Evolutionary conservation across 92 coral and sea anemone genomes (phyloP).

Genomic region (Siderastrea siderea): DNA sequence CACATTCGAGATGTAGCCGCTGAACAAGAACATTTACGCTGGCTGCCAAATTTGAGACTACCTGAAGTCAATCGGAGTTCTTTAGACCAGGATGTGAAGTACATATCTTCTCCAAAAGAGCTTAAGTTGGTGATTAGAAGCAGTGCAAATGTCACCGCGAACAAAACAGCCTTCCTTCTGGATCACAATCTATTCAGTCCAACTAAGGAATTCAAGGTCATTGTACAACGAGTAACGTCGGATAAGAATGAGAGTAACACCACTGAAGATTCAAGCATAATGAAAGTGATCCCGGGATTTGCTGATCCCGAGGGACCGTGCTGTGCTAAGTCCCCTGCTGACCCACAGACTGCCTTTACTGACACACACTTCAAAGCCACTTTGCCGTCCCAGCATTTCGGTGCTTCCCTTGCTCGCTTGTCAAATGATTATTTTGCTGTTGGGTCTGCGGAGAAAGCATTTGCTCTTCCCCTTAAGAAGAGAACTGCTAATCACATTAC

Average conservation of each 20-base stretch:
- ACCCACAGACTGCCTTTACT: slow-evolving; percentile 52
- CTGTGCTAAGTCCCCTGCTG: slow-evolving; percentile 71
- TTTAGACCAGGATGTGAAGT: slow-evolving; percentile 70
- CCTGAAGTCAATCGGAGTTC: slow-evolving; percentile 71
- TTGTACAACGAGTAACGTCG: slow-evolving; percentile 84
- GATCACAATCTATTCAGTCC: slow-evolving; percentile 79
- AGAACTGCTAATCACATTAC: slow-evolving; percentile 47
- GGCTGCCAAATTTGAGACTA: slow-evolving; percentile 82
- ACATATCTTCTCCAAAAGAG: slow-evolving; percentile 80
- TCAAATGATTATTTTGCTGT: slow-evolving; percentile 73
- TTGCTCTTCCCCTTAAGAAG: slow-evolving; percentile 65
- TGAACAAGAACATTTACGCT: slow-evolving; percentile 81
- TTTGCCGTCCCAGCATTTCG: slow-evolving; percentile 70
- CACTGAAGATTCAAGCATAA: slow-evolving; percentile 72
- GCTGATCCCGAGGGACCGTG: slow-evolving; percentile 88
- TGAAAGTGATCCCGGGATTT: slow-evolving; percentile 81
- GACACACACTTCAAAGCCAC: slow-evolving; percentile 91
- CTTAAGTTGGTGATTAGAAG: slow-evolving; percentile 62
- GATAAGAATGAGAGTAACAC: slow-evolving; percentile 87
- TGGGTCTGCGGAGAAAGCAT: slow-evolving; percentile 71
- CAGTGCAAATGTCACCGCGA: slow-evolving; percentile 30
- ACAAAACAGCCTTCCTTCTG: slow-evolving; percentile 55
- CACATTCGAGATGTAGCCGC: slow-evolving; percentile 71
- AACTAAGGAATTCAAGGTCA: slow-evolving; percentile 76
- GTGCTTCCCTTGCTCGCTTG: slow-evolving; percentile 75